These are phyloP conservation scores for Drosophila repleta DNA, from an alignment of 1,140 invertebrate genomes.

Conservation along the genomic window DNA sequence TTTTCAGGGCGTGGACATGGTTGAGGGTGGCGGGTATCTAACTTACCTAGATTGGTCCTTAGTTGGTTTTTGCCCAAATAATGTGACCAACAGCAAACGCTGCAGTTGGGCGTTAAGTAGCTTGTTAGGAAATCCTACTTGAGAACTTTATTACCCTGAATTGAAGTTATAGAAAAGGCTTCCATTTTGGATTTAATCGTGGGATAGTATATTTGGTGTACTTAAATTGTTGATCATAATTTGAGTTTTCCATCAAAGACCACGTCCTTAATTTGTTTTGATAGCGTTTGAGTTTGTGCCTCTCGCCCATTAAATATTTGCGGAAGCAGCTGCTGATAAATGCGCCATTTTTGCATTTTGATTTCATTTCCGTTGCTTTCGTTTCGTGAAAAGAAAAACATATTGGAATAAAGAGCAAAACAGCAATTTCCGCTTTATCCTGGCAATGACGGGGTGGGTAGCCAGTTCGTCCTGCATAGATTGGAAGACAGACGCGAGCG, in stretches of 20 bases:
- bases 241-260: no score
- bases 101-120: neutral
- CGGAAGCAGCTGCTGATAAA: conserved; percentile 39
- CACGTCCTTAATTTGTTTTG: no score
- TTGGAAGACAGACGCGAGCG: neutral
- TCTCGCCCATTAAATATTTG: conserved; percentile 1
- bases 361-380: conserved; percentile 65
- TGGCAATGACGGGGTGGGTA: neutral
- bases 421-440: conserved; percentile 72
- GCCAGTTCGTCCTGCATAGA: neutral
- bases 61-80: neutral
- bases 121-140: neutral
- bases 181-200: neutral
- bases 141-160: neutral
- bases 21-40: neutral
- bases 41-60: neutral
- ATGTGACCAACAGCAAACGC: neutral
- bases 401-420: conserved; percentile 51
- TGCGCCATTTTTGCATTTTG: conserved; percentile 62
- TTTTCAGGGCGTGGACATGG: conserved; percentile 23
- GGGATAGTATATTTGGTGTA: neutral
- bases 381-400: conserved; percentile 31
- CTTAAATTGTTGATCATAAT: no score
- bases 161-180: no score
- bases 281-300: neutral